A percentile compares a stretch with the other conserved stretches of the same genome.
These are phyloP conservation scores for Phytoseiulus persimilis DNA, from an alignment of 2,888 invertebrate genomes.

Conservation along the genomic window DNA sequence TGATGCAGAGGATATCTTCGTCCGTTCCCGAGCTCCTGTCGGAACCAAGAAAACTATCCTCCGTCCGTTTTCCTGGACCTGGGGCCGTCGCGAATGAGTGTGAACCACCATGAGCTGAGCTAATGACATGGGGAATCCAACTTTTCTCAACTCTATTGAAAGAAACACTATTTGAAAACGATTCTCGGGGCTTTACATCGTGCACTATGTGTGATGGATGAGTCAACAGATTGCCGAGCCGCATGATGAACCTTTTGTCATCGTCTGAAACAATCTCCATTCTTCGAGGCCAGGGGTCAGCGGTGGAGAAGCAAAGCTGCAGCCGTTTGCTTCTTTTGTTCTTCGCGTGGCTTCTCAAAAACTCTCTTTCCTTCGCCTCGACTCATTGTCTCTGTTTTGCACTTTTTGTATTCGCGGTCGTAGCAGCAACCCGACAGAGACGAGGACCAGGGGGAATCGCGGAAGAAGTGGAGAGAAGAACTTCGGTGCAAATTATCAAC, in stretches of 20 bases:
- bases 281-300: background rate
- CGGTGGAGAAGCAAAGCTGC: background rate
- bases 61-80: too few species aligned
- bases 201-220: background rate
- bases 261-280: background rate
- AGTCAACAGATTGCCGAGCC: conserved; percentile 5
- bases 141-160: background rate
- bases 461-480: background rate
- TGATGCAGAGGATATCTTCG: background rate
- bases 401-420: background rate
- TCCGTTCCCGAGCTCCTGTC: too few species aligned
- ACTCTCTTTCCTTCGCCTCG: background rate
- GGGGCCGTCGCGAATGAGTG: too few species aligned
- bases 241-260: background rate
- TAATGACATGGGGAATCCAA: too few species aligned
- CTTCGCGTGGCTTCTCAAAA: background rate
- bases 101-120: too few species aligned
- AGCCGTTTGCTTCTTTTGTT: background rate
- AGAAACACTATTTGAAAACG: background rate
- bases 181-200: background rate
- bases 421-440: background rate
- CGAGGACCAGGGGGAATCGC: background rate
- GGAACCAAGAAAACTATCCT: too few species aligned
- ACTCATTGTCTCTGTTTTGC: background rate
- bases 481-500: background rate